Evolutionary conservation across 1,140 invertebrate genomes (phyloP).

Genomic region (Lutraria rhynchaena): DNA sequence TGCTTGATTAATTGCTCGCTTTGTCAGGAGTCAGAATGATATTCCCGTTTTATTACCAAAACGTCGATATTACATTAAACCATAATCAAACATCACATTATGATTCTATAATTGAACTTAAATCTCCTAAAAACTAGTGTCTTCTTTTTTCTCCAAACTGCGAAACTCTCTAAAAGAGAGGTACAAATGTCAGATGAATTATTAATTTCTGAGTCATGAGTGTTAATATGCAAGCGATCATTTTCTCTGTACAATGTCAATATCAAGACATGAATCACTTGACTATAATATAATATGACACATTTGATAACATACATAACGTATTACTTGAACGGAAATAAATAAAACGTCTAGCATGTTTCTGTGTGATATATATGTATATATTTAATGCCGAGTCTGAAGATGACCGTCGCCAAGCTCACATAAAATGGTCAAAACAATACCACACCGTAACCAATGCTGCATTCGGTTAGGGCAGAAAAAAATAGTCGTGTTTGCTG

Average conservation of each 20-base stretch:
- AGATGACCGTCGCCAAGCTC: too few species aligned
- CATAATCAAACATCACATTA: slow-evolving; percentile 34
- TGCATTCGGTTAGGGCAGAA: too few species aligned
- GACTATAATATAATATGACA: background rate
- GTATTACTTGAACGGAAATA: too few species aligned
- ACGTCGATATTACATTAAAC: slow-evolving; percentile 39
- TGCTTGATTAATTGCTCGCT: slow-evolving; percentile 48
- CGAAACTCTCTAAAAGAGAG: background rate
- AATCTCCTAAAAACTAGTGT: slow-evolving; percentile 12
- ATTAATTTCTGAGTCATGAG: slow-evolving; percentile 8
- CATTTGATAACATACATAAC: too few species aligned
- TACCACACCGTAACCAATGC: too few species aligned
- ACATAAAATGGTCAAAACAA: too few species aligned
- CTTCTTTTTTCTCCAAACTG: background rate
- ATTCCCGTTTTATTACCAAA: slow-evolving; percentile 44
- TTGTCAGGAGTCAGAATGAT: slow-evolving; percentile 39
- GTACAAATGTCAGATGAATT: slow-evolving; percentile 25
- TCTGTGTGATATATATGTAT: too few species aligned
- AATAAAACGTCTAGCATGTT: too few species aligned
- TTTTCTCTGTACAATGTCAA: background rate
- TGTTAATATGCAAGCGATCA: slow-evolving; percentile 19
- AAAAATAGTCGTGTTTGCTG: too few species aligned
- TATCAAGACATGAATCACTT: background rate
- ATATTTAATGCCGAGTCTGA: too few species aligned
- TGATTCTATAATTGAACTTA: slow-evolving; percentile 42